Percentiles rank a stretch among this genome's conserved stretches.
Conservation (phyloP, 2,888 invertebrate species). For the Drosophila buzzatii region DNA sequence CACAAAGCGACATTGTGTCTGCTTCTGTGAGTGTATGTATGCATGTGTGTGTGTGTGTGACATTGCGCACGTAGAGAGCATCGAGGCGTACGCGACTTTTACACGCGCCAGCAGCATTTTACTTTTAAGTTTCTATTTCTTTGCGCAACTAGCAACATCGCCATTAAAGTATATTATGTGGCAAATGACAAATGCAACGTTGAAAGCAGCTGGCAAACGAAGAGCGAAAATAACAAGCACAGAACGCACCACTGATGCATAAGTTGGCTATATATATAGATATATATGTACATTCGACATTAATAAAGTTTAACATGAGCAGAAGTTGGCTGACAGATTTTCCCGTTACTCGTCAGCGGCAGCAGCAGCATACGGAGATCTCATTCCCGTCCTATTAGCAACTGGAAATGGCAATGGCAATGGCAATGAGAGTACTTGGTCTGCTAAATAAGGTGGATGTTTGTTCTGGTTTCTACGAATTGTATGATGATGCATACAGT, state of each 20-base stretch:
- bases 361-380: constrained; percentile 22
- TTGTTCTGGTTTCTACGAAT: constrained; percentile 63
- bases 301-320: constrained; percentile 29
- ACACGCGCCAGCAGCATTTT: constrained; percentile 57
- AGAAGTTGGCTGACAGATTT: constrained; percentile 33
- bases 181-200: constrained; percentile 49
- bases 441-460: constrained; percentile 42
- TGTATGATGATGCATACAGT: constrained; percentile 39
- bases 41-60: constrained; percentile 37
- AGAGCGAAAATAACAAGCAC: constrained; percentile 8
- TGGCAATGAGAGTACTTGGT: constrained; percentile 38
- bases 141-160: constrained; percentile 30
- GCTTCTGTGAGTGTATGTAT: constrained; percentile 19
- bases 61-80: constrained; percentile 62
- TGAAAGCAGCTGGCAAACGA: constrained; percentile 34
- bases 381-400: constrained; percentile 3
- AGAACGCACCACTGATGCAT: constrained; percentile 31
- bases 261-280: constrained; percentile 11
- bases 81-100: constrained; percentile 66
- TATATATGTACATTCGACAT: constrained; percentile 3
- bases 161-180: constrained; percentile 61
- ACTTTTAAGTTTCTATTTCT: constrained; percentile 57
- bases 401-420: constrained; percentile 48
- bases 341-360: constrained; percentile 27
- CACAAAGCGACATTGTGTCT: constrained; percentile 21